Evolutionary conservation across 2,888 invertebrate species (phyloP), one percentile per base, ranked within the genome.

Genomic region (Mythimna pallens): DNA sequence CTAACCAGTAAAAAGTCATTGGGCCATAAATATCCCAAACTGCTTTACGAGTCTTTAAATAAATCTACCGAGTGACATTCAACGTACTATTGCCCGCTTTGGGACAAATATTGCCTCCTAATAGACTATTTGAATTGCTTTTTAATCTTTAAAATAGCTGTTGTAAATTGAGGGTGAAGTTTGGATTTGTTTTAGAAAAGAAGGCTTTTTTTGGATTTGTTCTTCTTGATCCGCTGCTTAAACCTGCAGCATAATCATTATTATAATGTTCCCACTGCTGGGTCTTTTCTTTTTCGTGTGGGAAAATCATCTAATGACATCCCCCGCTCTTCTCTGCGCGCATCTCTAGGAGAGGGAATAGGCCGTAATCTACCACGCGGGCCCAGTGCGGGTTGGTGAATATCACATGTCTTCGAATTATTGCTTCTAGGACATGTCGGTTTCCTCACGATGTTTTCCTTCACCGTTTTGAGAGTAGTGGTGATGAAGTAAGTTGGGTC

Each of bases 91-190:
- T 82, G 63, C 34, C 30, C 57, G 69, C 57, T 70, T n/a, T 5
- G 67, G 74, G 67, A 74, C 78, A 81, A 81, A 81, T 78, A 81
- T 74, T 65, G 68, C 61, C 52, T 54, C 34, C 54, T 71, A 81
- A 71, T 75, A 81, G 76, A 68, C 64, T 22, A 66, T 69, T 72
- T 1, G 47, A 77, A 85, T 84, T 55, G 79, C 77, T 83, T 85
- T 84, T 85, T 84, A 84, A 85, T 84, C 85, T 76, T 81, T 70
- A 63, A 73, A 83, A 83, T 85, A 67, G 77, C 73, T 68, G 43
- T 72, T 57, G 52, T 59, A 76, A 75, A 74, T 76, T 76, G 58
- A 62, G 22, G 67, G 61, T 65, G 22, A 43, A 52, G 12, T 61
- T 65, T 14, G 30, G 50, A 36, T 50, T 57, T 61, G 63, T 55